These are phyloP conservation scores for Manis pentadactyla DNA, from an alignment of 2,797 vertebrate genomes.

Conservation along the genomic window DNA sequence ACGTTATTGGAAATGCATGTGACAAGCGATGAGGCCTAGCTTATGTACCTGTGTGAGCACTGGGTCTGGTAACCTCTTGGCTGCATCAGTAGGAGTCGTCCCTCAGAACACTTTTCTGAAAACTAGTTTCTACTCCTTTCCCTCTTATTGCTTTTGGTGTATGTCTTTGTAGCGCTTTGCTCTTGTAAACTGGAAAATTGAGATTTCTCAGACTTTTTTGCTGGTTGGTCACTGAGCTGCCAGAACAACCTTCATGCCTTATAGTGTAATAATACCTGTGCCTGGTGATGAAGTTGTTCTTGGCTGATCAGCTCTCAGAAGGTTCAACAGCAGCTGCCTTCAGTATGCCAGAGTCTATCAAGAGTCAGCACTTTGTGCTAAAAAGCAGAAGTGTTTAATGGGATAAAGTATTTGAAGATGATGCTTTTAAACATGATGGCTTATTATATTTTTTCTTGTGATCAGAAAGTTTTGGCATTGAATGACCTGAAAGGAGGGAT, in stretches of 20 bases:
- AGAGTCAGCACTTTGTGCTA: conserved; percentile 27
- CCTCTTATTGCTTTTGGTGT: neutral
- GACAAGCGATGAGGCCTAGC: neutral
- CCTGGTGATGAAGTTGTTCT: neutral
- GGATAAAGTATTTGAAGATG: conserved; percentile 21
- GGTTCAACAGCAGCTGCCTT: neutral
- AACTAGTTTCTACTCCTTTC: neutral
- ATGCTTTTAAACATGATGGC: conserved; percentile 27
- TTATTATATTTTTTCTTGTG: neutral
- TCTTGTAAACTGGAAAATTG: neutral
- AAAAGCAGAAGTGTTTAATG: neutral
- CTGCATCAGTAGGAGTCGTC: neutral
- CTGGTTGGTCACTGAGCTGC: neutral
- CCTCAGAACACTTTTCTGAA: neutral
- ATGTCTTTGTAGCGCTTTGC: neutral
- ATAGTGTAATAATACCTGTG: neutral
- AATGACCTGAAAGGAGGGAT: neutral
- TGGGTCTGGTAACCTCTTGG: neutral
- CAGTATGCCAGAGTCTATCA: neutral
- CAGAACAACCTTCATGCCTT: neutral
- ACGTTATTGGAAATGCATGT: neutral
- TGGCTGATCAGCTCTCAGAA: neutral
- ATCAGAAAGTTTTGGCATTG: neutral
- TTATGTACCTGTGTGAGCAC: neutral
- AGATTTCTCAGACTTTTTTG: neutral